Evolutionary conservation across 2,888 invertebrate species (phyloP).

Genomic region (Epinotia demarniana): DNA sequence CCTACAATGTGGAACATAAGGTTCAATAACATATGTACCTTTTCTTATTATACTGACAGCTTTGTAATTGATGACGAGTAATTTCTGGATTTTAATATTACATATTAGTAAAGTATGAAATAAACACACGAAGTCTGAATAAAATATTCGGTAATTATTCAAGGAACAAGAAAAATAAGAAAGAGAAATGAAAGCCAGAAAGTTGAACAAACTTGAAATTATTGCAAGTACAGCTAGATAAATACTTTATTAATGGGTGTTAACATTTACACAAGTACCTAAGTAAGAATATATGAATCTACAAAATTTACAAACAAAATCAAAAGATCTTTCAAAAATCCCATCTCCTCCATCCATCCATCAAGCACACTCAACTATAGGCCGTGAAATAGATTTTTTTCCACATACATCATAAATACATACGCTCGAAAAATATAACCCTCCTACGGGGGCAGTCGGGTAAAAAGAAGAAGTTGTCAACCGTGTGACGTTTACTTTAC

Average conservation of each 20-base stretch:
- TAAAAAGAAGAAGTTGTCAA: slow-evolving; percentile 3
- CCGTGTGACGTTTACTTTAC: neutral
- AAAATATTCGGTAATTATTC: neutral
- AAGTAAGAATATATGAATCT: neutral
- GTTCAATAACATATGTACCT: neutral
- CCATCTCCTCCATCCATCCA: too few species aligned
- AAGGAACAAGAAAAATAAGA: too few species aligned
- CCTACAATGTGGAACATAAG: neutral
- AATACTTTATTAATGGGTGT: too few species aligned
- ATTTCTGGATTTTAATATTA: neutral
- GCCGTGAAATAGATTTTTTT: too few species aligned
- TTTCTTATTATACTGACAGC: too few species aligned
- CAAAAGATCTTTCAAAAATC: too few species aligned
- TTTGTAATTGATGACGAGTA: neutral
- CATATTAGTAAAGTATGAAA: neutral
- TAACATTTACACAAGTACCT: neutral
- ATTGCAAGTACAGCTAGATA: neutral
- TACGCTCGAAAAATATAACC: too few species aligned
- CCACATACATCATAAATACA: too few species aligned
- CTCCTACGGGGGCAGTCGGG: too few species aligned
- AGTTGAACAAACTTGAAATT: neutral
- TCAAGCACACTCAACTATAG: too few species aligned
- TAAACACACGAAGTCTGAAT: neutral
- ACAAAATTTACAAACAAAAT: neutral
- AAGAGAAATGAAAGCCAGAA: too few species aligned